A percentile compares a stretch with the other conserved stretches of the same genome.
These are phyloP conservation scores for Mus spretus DNA, from an alignment of 2,797 vertebrate species.

Conservation along the genomic window DNA sequence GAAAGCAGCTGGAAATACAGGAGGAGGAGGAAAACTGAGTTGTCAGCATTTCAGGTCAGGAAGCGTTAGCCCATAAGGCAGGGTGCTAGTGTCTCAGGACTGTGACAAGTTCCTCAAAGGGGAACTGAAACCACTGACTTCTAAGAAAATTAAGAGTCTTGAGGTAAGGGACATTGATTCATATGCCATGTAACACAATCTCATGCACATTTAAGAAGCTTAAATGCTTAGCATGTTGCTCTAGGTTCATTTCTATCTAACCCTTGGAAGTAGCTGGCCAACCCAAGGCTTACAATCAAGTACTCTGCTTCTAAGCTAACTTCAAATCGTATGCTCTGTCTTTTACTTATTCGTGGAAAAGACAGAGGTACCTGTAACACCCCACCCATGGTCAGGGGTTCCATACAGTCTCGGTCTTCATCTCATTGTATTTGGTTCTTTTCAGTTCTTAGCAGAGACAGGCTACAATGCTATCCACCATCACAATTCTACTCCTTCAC, in stretches of 20 bases:
- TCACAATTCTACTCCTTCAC: neutral
- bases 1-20: neutral
- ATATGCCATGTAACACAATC: neutral
- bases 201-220: constrained; percentile 29
- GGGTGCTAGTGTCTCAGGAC: neutral
- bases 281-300: neutral
- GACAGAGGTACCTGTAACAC: neutral
- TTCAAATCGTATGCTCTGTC: neutral
- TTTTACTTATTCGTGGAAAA: constrained; percentile 31
- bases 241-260: neutral
- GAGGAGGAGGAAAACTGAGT: neutral
- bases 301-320: neutral
- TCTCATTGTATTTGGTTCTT: neutral
- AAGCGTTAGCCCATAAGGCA: neutral
- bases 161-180: neutral
- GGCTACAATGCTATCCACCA: neutral
- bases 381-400: neutral
- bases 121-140: constrained; percentile 37
- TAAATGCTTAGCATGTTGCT: neutral
- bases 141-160: neutral
- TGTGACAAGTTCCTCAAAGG: neutral
- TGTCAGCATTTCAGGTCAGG: constrained; percentile 16
- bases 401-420: neutral
- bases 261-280: neutral
- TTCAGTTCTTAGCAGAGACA: neutral